phyloP scores from a whole-genome alignment of 1,140 invertebrate genomes.

The Zaprionus davidi region DNA sequence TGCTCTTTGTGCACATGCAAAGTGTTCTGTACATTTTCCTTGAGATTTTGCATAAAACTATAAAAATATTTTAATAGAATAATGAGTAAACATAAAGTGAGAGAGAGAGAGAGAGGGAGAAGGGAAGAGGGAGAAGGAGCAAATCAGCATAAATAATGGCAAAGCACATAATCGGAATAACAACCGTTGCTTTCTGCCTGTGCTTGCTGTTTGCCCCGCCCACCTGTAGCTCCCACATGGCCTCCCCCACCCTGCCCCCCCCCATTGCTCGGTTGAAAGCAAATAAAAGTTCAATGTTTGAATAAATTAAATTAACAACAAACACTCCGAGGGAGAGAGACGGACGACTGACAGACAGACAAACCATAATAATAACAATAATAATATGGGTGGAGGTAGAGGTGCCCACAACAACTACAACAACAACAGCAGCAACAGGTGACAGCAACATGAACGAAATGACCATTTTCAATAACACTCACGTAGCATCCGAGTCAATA shows the following conservation, averaged over 20 bases:
- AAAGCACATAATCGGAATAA: conserved; percentile 35
- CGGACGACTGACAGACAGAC: conserved; percentile 15
- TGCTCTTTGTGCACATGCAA: conserved; percentile 38
- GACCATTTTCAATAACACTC: conserved; percentile 81
- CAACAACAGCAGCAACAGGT: conserved; percentile 23
- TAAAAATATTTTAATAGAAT: conserved; percentile 43
- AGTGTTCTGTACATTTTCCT: conserved; percentile 65
- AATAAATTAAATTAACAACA: conserved; percentile 69
- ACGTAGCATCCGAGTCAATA: conserved; percentile 80
- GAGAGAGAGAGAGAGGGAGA: not conserved
- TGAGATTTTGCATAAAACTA: conserved; percentile 67
- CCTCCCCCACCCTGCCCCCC: conserved; percentile 8
- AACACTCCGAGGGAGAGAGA: conserved; percentile 12
- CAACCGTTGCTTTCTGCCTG: conserved; percentile 49
- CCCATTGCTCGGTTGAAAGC: conserved; percentile 55
- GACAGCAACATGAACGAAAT: conserved; percentile 58
- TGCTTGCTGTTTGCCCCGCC: conserved; percentile 41
- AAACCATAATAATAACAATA: conserved; percentile 34
- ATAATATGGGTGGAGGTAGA: conserved; percentile 51
- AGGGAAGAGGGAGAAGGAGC: not conserved
- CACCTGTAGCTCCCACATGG: not conserved
- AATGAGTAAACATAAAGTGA: conserved; percentile 28
- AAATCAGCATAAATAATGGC: conserved; percentile 22
- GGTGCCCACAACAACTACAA: conserved; percentile 38
- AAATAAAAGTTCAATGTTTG: conserved; percentile 81